Evolutionary conservation across 2,888 invertebrate genomes (phyloP).

Genomic region (Sesamia inferens): DNA sequence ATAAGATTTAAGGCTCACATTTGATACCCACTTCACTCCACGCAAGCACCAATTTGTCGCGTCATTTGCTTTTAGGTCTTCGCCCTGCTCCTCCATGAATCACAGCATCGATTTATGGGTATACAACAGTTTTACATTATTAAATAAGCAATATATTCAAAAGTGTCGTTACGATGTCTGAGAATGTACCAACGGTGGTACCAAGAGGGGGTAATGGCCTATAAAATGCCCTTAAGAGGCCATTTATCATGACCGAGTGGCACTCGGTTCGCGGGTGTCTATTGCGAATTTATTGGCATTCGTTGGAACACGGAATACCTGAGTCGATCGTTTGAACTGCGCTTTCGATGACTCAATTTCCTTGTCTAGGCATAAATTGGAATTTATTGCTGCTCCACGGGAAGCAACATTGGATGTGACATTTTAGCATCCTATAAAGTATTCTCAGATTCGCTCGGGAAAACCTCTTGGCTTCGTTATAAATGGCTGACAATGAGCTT

Average conservation of each 20-base stretch:
- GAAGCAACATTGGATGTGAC: constrained; percentile 1
- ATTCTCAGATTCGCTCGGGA: not conserved
- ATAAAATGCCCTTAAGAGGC: constrained; percentile 67
- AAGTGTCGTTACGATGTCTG: constrained; percentile 56
- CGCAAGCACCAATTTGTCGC: constrained; percentile 58
- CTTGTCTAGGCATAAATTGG: constrained; percentile 25
- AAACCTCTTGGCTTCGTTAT: constrained; percentile 3
- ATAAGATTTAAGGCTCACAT: constrained; percentile 31
- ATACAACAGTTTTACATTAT: constrained; percentile 65
- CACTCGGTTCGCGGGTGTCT: constrained; percentile 49
- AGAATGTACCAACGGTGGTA: constrained; percentile 61
- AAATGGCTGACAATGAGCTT: not conserved
- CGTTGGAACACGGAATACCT: constrained; percentile 43
- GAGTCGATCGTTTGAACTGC: constrained; percentile 46
- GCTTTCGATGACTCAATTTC: constrained; percentile 51
- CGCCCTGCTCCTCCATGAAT: constrained; percentile 51
- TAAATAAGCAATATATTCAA: constrained; percentile 66
- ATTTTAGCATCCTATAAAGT: constrained; percentile 12
- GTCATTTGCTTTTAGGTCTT: constrained; percentile 44
- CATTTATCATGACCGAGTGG: constrained; percentile 66
- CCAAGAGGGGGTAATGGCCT: constrained; percentile 61
- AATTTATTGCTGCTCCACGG: constrained; percentile 38
- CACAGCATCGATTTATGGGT: constrained; percentile 52
- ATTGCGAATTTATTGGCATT: constrained; percentile 62
- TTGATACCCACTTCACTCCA: constrained; percentile 35